Conservation (phyloP, 2,797 vertebrate species). For the Micromesistius poutassou region DNA sequence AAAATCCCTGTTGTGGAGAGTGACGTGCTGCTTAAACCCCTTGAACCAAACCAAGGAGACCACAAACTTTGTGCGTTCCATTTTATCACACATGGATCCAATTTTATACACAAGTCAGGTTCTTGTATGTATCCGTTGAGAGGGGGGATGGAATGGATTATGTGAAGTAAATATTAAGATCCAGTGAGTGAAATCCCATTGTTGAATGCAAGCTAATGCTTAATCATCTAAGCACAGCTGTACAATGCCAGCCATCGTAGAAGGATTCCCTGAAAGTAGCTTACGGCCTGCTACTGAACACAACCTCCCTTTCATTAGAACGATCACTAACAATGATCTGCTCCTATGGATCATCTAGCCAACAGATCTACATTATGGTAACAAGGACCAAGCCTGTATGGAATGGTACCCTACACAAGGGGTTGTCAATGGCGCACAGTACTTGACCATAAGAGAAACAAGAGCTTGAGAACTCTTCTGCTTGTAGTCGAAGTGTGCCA, state of each 20-base stretch:
- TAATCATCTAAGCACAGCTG: background rate
- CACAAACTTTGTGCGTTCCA: constrained; percentile 1
- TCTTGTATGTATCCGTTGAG: background rate
- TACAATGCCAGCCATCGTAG: background rate
- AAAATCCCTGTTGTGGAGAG: constrained; percentile 4
- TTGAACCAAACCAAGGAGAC: background rate
- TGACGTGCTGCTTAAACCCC: constrained; percentile 1
- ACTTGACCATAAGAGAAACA: background rate
- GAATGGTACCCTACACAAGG: background rate
- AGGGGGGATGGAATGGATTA: background rate
- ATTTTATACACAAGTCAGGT: background rate
- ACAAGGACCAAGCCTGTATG: background rate
- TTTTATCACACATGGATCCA: background rate
- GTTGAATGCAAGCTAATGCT: background rate
- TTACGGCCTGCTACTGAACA: background rate
- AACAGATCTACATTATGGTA: too few relatives aligned
- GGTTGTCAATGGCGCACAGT: background rate
- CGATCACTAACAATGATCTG: background rate
- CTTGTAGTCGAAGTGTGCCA: background rate
- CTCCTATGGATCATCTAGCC: background rate
- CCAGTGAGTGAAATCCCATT: background rate
- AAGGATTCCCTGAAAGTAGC: background rate
- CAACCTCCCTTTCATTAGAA: background rate
- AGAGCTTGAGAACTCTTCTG: background rate
- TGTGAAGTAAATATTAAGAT: background rate